Evolutionary conservation across 2,888 invertebrate genomes (phyloP).

Genomic region (Philaethria dido): DNA sequence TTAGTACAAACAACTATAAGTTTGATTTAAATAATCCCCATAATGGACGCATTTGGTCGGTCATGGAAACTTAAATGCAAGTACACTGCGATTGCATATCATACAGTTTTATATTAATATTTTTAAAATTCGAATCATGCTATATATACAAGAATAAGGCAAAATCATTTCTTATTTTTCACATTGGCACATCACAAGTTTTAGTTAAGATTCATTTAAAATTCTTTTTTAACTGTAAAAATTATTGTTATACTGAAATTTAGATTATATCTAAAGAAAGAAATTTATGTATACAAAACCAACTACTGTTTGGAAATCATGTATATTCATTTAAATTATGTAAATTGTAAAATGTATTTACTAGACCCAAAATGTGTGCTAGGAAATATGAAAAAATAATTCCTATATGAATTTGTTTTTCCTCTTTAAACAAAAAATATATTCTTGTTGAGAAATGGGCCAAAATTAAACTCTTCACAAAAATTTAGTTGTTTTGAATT

Average conservation of each 20-base stretch:
- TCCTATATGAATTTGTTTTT: constrained; percentile 52
- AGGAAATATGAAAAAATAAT: constrained; percentile 37
- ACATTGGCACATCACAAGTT: constrained; percentile 10
- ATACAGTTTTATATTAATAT: constrained; percentile 51
- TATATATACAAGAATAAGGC: constrained; percentile 28
- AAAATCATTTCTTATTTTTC: constrained; percentile 17
- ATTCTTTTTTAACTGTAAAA: constrained; percentile 5
- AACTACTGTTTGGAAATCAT: constrained; percentile 20
- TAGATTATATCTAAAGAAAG: constrained; percentile 13
- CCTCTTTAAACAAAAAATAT: constrained; percentile 55
- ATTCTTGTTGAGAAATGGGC: constrained; percentile 70
- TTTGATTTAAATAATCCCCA: not conserved
- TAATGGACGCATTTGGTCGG: not conserved
- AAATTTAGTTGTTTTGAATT: constrained; percentile 46
- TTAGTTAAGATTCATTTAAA: not conserved
- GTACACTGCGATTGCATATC: constrained; percentile 51
- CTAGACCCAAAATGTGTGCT: constrained; percentile 34
- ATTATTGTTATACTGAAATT: constrained; percentile 13
- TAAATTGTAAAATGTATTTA: constrained; percentile 24
- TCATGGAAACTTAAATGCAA: constrained; percentile 31
- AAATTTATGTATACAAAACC: constrained; percentile 22
- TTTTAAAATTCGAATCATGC: constrained; percentile 35
- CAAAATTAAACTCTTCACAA: constrained; percentile 82
- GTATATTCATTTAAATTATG: constrained; percentile 5
- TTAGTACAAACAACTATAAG: constrained; percentile 1